Conservation (phyloP, 2,888 invertebrate species). For the Drosophila picticornis region DNA sequence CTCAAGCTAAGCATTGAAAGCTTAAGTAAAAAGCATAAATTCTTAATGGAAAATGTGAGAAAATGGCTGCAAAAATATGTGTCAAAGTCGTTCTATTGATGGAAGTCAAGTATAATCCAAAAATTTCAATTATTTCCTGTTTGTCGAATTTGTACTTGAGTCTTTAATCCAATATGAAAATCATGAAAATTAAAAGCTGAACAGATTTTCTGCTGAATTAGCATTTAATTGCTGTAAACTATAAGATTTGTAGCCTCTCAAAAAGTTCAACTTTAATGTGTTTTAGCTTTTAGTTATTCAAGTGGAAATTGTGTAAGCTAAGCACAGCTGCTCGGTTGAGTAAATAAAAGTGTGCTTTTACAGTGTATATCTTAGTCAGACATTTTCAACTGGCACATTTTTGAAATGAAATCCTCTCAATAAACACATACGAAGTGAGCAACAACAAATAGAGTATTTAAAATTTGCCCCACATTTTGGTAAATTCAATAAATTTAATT, state of each 20-base stretch:
- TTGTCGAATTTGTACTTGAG: not conserved
- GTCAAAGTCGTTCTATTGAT: conserved; percentile 13
- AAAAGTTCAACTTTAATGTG: not conserved
- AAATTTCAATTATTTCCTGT: not conserved
- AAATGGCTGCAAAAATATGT: conserved; percentile 8
- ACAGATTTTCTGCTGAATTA: not conserved
- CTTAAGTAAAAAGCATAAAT: conserved; percentile 34
- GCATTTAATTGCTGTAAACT: not conserved
- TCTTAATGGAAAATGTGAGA: conserved; percentile 2
- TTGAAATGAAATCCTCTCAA: conserved; percentile 22
- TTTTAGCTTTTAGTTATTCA: not conserved
- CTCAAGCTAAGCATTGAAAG: conserved; percentile 18
- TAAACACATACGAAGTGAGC: conserved; percentile 17
- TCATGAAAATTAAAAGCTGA: not conserved
- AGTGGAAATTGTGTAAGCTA: not conserved
- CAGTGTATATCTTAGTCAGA: not conserved
- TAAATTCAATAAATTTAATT: conserved; percentile 17
- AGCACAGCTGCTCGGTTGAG: not conserved
- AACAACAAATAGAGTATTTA: not conserved
- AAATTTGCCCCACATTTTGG: conserved; percentile 7
- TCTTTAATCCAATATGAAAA: not conserved
- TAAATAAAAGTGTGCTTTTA: not conserved
- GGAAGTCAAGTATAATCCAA: not conserved
- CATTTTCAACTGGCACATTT: not conserved
- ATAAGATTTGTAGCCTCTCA: not conserved